Percentiles rank a stretch among this genome's conserved stretches.
Evolutionary conservation across 2,888 invertebrate genomes (phyloP).

Genomic region (Drosophila stalkeri): DNA sequence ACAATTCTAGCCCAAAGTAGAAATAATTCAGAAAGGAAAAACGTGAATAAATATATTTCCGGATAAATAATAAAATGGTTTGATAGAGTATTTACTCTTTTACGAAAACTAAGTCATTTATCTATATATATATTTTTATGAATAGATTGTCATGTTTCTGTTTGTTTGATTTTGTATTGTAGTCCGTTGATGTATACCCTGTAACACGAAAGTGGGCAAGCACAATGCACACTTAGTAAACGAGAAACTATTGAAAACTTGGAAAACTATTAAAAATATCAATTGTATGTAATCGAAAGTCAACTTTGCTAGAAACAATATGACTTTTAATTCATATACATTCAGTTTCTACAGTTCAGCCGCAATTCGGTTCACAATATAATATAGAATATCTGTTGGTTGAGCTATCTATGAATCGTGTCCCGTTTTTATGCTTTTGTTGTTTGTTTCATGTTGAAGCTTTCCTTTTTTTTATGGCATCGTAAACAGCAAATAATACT

Average conservation of each 20-base stretch:
- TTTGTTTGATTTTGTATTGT: slow-evolving; percentile 3
- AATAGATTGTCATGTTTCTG: not conserved
- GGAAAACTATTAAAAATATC: too few species aligned
- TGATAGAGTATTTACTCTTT: slow-evolving; percentile 7
- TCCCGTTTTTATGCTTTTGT: slow-evolving; percentile 34
- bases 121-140: not conserved
- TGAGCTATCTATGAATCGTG: not conserved
- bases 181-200: slow-evolving; percentile 1
- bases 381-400: slow-evolving; percentile 22
- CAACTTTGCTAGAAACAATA: not conserved
- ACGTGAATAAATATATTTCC: not conserved
- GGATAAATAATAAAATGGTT: not conserved
- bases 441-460: slow-evolving; percentile 47
- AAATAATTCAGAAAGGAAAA: not conserved
- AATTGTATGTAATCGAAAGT: too few species aligned
- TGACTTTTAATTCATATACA: not conserved
- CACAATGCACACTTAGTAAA: not conserved
- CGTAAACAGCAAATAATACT: slow-evolving; percentile 77
- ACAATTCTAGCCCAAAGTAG: not conserved
- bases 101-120: not conserved
- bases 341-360: not conserved
- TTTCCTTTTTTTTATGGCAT: slow-evolving; percentile 59
- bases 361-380: not conserved
- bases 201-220: not conserved
- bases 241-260: not conserved